Base-by-base conservation (phyloP, 2,888 invertebrate genomes). In the Meghimatium bilineatum region DNA sequence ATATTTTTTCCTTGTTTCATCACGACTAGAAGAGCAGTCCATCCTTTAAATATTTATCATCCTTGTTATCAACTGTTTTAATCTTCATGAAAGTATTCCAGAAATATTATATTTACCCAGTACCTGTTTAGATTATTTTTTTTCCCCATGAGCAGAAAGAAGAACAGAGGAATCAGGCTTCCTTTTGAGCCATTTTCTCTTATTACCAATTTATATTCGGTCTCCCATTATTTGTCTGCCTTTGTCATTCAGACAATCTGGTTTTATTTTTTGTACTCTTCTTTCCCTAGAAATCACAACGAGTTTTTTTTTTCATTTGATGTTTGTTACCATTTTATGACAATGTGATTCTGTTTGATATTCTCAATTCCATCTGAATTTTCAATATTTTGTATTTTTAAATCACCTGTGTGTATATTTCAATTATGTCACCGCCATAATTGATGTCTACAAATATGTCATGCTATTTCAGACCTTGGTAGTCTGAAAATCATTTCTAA, bases 171-270 rank as follows among this genome's bases (percentile, higher is more conserved):
- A 87, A 87, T 89, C 87, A 82, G 89, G 90, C 91, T 92, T 91
- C 92, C 92, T 92, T 91, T 92, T 92, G 92, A 92, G 92, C 91
- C 88, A 88, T n/a, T 87, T 87, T 87, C 89, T 89, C 83, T 83
- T 71, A 72, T 44, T 52, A 67, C 78, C 80, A 82, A n/a, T 67
- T 63, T 82, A 56, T 85, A 87, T 83, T 85, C 83, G 86, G 85
- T 88, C 87, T 87, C 86, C 84, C 77, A 80, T 83, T 85, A 77
- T 89, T 84, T 85, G 81, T 89, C 86, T 87, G 84, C 86, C 85
- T 87, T 87, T 81, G 83, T 80, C 82, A 69, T 56, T 75, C 82
- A 82, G 80, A 80, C 80, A 83, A 83, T 80, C 85, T 66, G 49
- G 77, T 69, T 83, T 82, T 83, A 82, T 82, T 76, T 80, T 71